phyloP scores from a whole-genome alignment of 2,113 vertebrate genomes.

The Sminthopsis crassicaudata region DNA sequence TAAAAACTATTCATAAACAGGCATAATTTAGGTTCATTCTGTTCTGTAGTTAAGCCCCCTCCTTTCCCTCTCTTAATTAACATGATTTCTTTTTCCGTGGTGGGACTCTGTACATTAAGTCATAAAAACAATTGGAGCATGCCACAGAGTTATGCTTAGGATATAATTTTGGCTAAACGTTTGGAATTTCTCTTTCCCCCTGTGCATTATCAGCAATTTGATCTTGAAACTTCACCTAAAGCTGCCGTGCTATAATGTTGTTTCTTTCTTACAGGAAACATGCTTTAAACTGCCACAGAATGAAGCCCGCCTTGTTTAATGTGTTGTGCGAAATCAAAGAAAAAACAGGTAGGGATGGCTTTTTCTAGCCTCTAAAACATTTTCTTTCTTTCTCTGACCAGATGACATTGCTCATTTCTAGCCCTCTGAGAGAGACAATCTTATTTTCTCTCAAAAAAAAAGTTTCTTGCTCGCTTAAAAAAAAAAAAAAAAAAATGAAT shows the following conservation, averaged over 20 bases:
- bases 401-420: background rate
- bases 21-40: slow-evolving; percentile 62
- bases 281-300: slow-evolving; percentile 98
- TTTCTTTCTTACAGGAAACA: slow-evolving; percentile 94
- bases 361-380: slow-evolving; percentile 49
- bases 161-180: slow-evolving; percentile 58
- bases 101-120: slow-evolving; percentile 55
- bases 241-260: slow-evolving; percentile 55
- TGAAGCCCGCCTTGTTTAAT: slow-evolving; percentile 99
- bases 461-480: background rate
- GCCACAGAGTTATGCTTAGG: slow-evolving; percentile 47
- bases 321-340: slow-evolving; percentile 99
- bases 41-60: slow-evolving; percentile 48
- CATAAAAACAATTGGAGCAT: slow-evolving; percentile 62
- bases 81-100: slow-evolving; percentile 66
- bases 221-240: slow-evolving; percentile 73
- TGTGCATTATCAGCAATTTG: accelerated
- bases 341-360: slow-evolving; percentile 94
- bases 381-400: slow-evolving; percentile 70
- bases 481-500: background rate
- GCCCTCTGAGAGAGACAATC: background rate
- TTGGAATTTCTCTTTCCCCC: background rate
- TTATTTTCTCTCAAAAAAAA: background rate
- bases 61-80: slow-evolving; percentile 62
- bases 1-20: slow-evolving; percentile 54